These are phyloP conservation scores for Novumbra hubbsi DNA, from an alignment of 2,797 vertebrate species.

Conservation along the genomic window DNA sequence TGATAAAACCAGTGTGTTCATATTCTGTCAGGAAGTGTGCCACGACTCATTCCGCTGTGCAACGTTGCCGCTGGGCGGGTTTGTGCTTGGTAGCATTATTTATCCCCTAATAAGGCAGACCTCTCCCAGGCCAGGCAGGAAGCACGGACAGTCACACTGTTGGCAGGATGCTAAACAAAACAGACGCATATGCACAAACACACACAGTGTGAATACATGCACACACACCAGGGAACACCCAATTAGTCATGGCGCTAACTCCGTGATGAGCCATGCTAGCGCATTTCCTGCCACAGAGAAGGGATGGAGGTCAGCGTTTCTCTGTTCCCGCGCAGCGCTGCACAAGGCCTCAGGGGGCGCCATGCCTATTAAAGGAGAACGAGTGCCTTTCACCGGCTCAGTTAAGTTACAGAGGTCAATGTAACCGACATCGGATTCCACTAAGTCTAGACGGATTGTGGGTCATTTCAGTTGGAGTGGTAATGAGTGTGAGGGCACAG, in stretches of 20 bases:
- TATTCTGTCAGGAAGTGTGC: neutral
- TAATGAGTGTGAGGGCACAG: no score
- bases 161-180: conserved; percentile 18
- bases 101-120: conserved; percentile 9
- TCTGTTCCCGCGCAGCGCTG: neutral
- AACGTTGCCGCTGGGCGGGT: neutral
- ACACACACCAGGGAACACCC: conserved; percentile 7
- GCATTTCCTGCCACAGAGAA: neutral
- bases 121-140: neutral
- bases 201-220: neutral
- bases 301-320: neutral
- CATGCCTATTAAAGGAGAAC: neutral
- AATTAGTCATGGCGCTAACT: neutral
- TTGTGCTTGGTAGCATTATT: neutral
- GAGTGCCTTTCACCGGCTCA: no score
- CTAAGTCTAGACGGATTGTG: no score
- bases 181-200: conserved; percentile 1
- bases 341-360: neutral
- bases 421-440: no score
- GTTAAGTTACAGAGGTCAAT: no score
- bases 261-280: conserved; percentile 5
- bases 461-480: no score
- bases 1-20: neutral
- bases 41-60: neutral
- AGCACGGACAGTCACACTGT: neutral